A percentile compares a stretch with the other conserved stretches of the same genome.
Evolutionary conservation across 2,113 vertebrate species (phyloP).

Genomic region (Eubucco bourcierii): DNA sequence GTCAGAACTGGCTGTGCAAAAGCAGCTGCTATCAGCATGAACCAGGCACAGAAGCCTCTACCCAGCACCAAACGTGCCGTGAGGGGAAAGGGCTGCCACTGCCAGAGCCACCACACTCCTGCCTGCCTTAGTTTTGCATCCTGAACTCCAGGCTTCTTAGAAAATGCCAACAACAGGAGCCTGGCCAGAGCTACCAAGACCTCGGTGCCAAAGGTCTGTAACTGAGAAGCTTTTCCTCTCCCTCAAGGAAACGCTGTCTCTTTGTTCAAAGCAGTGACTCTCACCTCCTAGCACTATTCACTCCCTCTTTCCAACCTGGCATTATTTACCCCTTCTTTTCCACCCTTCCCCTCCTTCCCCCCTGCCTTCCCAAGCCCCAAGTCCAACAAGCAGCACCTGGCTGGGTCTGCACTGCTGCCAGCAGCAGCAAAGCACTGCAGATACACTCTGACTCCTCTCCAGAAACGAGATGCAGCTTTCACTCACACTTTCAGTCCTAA

Average conservation of each 20-base stretch:
- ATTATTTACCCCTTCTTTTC: too few species aligned
- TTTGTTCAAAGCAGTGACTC: neutral
- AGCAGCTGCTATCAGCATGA: neutral
- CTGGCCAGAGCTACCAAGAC: neutral
- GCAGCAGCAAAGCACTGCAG: accelerated
- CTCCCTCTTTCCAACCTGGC: neutral
- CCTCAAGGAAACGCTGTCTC: neutral
- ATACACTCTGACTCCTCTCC: neutral
- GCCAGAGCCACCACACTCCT: neutral
- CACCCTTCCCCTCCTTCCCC: too few species aligned
- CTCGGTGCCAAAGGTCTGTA: neutral
- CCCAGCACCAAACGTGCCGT: neutral
- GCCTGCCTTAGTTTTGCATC: neutral
- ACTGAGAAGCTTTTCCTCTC: neutral
- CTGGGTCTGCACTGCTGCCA: accelerated
- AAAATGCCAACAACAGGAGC: neutral
- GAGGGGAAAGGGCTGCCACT: neutral
- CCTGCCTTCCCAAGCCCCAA: neutral
- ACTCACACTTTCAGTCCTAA: neutral
- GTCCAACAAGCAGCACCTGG: accelerated
- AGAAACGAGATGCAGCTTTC: neutral
- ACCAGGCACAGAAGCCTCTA: neutral
- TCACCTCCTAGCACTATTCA: neutral
- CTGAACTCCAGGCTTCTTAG: neutral
- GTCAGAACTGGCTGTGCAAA: neutral